Evolutionary conservation across 2,888 invertebrate species (phyloP).

Genomic region (Oscheius sp.): DNA sequence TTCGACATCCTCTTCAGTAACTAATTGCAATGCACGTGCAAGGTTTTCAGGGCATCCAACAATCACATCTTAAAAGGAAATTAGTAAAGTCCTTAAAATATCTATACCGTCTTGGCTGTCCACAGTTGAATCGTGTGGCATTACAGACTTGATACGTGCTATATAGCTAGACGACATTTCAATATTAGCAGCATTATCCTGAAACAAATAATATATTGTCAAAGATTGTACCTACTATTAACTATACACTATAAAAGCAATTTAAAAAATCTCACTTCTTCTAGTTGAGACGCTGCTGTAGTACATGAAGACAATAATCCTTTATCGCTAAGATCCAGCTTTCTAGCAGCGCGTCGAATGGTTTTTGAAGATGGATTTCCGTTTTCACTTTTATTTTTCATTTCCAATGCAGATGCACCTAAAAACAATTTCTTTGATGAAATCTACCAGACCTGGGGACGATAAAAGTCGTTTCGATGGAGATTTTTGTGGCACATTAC

Average conservation of each 20-base stretch:
- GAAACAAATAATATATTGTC: not conserved
- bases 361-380: not conserved
- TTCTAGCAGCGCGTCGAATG: not conserved
- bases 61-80: not conserved
- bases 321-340: not conserved
- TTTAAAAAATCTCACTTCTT: not conserved
- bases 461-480: conserved; percentile 2
- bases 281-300: not conserved
- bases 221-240: too few relatives aligned
- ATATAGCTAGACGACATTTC: not conserved
- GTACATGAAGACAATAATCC: not conserved
- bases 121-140: not conserved
- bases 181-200: not conserved
- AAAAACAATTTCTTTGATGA: not conserved
- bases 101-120: not conserved
- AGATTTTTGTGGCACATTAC: conserved; percentile 39
- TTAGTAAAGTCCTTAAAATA: not conserved
- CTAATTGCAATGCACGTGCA: conserved; percentile 14
- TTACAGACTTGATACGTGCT: not conserved
- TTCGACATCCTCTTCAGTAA: conserved; percentile 8
- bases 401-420: not conserved
- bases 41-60: conserved; percentile 9
- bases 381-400: not conserved
- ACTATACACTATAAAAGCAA: too few relatives aligned
- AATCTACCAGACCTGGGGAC: not conserved